phyloP scores from a whole-genome alignment of 2,888 invertebrate species.

The Calliscelio sp. region DNA sequence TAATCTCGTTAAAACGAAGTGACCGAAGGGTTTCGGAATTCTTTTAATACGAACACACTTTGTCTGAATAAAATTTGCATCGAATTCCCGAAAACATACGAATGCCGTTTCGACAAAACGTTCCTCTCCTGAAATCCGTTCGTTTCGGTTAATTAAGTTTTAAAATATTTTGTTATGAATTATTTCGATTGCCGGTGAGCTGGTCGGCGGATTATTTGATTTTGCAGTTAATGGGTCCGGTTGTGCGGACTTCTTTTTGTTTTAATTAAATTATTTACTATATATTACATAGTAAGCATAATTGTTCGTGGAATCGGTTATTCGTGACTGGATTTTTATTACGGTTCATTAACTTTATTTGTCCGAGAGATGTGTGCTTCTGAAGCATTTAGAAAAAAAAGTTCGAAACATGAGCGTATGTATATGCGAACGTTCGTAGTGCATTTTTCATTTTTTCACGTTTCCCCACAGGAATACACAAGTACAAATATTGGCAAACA shows the following conservation, averaged over 20 bases:
- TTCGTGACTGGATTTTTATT: not conserved
- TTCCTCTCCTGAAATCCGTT: constrained; percentile 15
- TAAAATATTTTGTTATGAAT: constrained; percentile 38
- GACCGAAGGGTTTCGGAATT: constrained; percentile 58
- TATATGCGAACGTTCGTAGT: constrained; percentile 5
- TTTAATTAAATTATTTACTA: too few relatives aligned
- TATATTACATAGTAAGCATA: too few relatives aligned
- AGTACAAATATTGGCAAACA: constrained; percentile 27
- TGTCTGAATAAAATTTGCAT: constrained; percentile 65
- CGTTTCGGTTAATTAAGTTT: constrained; percentile 57
- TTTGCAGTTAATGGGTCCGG: not conserved
- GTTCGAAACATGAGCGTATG: not conserved
- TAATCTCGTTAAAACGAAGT: constrained; percentile 70
- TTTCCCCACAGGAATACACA: constrained; percentile 8
- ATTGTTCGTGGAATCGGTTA: not conserved
- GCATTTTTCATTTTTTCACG: constrained; percentile 26
- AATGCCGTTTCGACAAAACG: constrained; percentile 35
- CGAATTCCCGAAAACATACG: constrained; percentile 45
- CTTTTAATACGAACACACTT: constrained; percentile 57
- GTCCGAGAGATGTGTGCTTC: not conserved
- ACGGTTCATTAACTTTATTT: constrained; percentile 1
- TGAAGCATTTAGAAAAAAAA: constrained; percentile 2
- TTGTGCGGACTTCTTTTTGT: too few relatives aligned
- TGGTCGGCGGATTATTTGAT: not conserved
- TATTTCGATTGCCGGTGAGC: not conserved